A percentile compares a stretch with the other conserved stretches of the same genome.
Conservation (phyloP, 2,797 vertebrate species). For the Carcharodon carcharias region DNA sequence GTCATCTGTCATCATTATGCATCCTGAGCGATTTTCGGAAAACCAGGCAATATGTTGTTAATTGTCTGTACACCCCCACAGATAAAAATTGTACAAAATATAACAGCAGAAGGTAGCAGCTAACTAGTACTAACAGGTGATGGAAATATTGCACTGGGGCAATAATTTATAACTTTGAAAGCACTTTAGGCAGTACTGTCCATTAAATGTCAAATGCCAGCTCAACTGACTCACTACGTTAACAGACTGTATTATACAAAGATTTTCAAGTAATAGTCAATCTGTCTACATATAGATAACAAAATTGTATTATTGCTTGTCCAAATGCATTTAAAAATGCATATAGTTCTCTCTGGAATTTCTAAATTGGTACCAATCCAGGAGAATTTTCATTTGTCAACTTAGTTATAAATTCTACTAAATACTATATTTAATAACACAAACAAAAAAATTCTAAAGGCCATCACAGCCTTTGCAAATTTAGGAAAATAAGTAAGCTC, state of each 20-base stretch:
- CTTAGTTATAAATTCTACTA: not conserved
- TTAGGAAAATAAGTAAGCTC: not conserved
- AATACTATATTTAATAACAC: not conserved
- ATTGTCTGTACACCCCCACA: no score
- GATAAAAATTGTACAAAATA: not conserved
- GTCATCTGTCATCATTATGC: not conserved
- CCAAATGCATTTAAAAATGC: not conserved
- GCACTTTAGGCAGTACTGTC: not conserved
- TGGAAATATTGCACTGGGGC: no score
- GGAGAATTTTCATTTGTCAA: conserved; percentile 22
- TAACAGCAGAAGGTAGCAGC: not conserved
- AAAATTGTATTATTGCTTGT: not conserved
- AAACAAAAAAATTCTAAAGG: not conserved
- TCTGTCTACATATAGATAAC: not conserved
- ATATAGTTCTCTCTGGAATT: not conserved
- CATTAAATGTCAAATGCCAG: conserved; percentile 21
- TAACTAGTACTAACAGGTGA: not conserved
- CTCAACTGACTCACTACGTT: not conserved
- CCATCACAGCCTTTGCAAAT: not conserved
- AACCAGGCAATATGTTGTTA: no score
- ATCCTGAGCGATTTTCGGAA: not conserved
- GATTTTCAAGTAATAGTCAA: not conserved
- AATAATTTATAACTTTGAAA: conserved; percentile 23
- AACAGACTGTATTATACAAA: not conserved
- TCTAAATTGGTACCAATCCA: not conserved